These are phyloP conservation scores for Zaprionus gabonicus DNA, from an alignment of 1,140 invertebrate species.

Conservation along the genomic window DNA sequence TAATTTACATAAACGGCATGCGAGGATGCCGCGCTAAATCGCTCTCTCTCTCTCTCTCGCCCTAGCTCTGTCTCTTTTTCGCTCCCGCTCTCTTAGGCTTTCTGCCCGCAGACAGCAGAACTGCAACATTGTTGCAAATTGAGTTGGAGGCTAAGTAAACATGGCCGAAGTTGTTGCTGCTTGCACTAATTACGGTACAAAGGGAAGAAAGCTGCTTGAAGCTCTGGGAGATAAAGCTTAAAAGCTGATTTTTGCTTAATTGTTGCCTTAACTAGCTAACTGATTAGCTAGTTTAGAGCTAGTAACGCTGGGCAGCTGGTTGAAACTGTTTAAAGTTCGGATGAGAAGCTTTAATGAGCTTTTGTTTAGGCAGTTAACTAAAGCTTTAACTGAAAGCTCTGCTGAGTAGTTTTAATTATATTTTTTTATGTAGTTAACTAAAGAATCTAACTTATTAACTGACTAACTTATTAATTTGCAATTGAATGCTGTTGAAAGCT, in stretches of 20 bases:
- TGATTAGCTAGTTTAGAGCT: too few species aligned
- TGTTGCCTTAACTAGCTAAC: neutral
- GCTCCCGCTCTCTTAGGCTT: neutral
- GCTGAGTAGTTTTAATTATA: neutral
- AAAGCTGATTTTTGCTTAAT: neutral
- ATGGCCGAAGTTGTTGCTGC: neutral
- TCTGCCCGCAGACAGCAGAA: conserved; percentile 33
- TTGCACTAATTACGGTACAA: neutral
- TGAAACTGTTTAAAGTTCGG: neutral
- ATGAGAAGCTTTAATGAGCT: neutral
- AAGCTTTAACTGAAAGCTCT: too few species aligned
- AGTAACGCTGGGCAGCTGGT: neutral
- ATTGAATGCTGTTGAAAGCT: too few species aligned
- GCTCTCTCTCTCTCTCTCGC: neutral
- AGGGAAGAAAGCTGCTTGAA: neutral
- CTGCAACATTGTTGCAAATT: conserved; percentile 29
- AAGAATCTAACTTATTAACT: too few species aligned
- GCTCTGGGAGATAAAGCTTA: neutral
- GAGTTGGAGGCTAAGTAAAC: conserved; percentile 15
- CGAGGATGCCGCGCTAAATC: neutral
- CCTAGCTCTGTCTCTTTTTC: neutral
- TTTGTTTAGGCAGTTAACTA: too few species aligned
- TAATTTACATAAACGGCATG: conserved; percentile 74
- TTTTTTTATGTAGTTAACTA: too few species aligned
- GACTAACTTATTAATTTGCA: too few species aligned